Percentiles rank a stretch among this genome's conserved stretches.
phyloP scores from a whole-genome alignment of 2,113 vertebrate genomes.

The Laticauda colubrina region DNA sequence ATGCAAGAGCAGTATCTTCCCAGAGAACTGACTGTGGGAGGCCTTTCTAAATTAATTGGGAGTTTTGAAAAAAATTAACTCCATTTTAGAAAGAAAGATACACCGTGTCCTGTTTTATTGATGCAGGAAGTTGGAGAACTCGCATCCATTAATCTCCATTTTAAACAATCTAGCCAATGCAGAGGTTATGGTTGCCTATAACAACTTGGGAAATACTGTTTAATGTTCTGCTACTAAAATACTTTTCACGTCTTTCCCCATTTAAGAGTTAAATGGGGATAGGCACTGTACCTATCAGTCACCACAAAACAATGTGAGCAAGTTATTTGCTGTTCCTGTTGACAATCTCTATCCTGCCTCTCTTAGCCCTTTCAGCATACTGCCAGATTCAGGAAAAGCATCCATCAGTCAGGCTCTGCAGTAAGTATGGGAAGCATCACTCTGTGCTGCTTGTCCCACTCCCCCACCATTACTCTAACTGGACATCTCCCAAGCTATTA shows the following conservation, averaged over 20 bases:
- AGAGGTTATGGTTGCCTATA: neutral
- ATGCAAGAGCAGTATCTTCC: neutral
- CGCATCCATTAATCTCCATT: neutral
- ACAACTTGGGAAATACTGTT: neutral
- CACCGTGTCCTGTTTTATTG: neutral
- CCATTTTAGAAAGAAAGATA: neutral
- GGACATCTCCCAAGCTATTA: neutral
- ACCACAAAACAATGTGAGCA: neutral
- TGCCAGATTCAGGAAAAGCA: neutral
- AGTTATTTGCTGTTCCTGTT: neutral
- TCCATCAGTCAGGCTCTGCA: neutral
- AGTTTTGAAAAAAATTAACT: neutral
- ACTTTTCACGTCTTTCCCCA: neutral
- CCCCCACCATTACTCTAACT: neutral
- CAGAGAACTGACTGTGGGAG: neutral
- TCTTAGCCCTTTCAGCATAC: neutral
- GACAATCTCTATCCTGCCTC: neutral
- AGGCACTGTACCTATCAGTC: neutral
- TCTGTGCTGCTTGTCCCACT: neutral
- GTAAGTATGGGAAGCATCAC: neutral
- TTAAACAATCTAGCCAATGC: neutral
- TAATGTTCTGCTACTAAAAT: neutral
- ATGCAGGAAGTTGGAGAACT: neutral
- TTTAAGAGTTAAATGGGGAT: neutral
- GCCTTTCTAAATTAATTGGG: neutral